Evolutionary conservation across 2,888 invertebrate species (phyloP).

Genomic region (Argyra leucocephala): DNA sequence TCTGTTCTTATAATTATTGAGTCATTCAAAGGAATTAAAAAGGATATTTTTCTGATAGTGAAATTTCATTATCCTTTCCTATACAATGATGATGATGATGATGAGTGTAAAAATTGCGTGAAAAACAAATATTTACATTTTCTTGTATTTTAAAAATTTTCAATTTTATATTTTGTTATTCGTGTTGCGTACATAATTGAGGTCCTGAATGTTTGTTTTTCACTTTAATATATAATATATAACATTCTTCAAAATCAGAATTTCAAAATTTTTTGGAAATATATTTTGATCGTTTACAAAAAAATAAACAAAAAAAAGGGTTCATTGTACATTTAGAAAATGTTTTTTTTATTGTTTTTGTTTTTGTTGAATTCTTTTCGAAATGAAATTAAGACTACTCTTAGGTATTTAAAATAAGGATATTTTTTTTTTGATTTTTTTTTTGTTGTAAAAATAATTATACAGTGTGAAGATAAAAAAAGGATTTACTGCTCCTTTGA

Average conservation of each 20-base stretch:
- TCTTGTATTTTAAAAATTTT: neutral
- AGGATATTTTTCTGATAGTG: too few relatives aligned
- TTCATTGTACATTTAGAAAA: too few relatives aligned
- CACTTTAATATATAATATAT: neutral
- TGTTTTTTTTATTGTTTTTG: too few relatives aligned
- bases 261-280: too few relatives aligned
- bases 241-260: too few relatives aligned
- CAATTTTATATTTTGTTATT: neutral
- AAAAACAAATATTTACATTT: slow-evolving; percentile 4
- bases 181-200: neutral
- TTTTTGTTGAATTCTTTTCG: too few relatives aligned
- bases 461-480: neutral
- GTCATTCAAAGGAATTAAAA: too few relatives aligned
- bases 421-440: too few relatives aligned
- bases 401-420: too few relatives aligned
- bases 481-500: neutral
- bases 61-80: neutral
- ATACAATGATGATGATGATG: neutral
- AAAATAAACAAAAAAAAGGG: too few relatives aligned
- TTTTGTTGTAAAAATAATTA: neutral
- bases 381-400: too few relatives aligned
- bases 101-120: neutral
- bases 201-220: neutral
- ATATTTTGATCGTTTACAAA: neutral
- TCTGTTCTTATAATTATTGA: too few relatives aligned